Conservation (phyloP, 2,888 invertebrate species). For the Tubulanus polymorphus region DNA sequence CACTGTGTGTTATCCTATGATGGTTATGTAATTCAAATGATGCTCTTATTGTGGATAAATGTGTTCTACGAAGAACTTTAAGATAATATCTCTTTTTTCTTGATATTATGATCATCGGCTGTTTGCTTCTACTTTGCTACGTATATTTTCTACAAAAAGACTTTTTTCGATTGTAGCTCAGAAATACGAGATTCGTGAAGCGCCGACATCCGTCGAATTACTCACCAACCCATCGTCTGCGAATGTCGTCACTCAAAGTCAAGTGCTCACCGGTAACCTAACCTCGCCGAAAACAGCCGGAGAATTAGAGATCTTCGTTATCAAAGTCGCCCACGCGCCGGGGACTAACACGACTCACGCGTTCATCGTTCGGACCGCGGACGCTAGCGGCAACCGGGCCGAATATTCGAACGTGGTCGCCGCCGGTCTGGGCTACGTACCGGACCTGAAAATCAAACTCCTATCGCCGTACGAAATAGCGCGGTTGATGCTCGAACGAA, state of each 20-base stretch:
- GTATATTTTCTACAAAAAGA: too few relatives aligned
- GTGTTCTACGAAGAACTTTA: too few relatives aligned
- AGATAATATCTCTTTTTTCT: too few relatives aligned
- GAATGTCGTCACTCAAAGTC: constrained; percentile 8
- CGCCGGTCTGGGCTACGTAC: too few relatives aligned
- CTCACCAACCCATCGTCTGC: constrained; percentile 7
- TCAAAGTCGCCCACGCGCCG: constrained; percentile 7
- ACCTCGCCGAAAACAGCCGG: constrained; percentile 15
- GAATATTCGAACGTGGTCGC: constrained; percentile 27
- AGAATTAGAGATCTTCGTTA: constrained; percentile 11
- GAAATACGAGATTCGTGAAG: constrained; percentile 19
- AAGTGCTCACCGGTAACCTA: constrained; percentile 18
- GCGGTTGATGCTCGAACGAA: too few relatives aligned
- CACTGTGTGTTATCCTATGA: too few relatives aligned
- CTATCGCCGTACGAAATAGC: too few relatives aligned
- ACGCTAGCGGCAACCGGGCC: constrained; percentile 22
- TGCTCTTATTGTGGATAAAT: too few relatives aligned
- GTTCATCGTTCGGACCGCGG: constrained; percentile 26
- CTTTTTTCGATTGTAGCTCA: constrained; percentile 18
- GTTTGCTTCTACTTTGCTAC: too few relatives aligned
- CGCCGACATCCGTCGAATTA: constrained; percentile 14
- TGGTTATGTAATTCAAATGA: too few relatives aligned
- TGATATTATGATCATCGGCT: neutral
- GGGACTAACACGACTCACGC: constrained; percentile 17
- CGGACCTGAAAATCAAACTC: too few relatives aligned